Base-by-base conservation (phyloP, 2,797 vertebrate species). In the Rhabdophis nuchalis region DNA sequence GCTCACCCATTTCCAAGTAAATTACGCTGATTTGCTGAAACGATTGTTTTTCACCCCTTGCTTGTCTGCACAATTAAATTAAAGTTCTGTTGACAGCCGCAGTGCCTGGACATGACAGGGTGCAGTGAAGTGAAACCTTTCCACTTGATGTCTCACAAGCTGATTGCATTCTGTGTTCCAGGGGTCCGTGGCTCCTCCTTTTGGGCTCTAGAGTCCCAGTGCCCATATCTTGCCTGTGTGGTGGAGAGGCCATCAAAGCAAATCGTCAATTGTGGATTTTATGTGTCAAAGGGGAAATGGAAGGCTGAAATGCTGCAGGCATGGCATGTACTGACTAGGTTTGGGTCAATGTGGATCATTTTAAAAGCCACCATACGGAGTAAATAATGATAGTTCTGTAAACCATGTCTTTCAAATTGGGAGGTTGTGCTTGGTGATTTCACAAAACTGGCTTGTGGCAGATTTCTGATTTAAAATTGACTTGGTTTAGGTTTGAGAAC, bases 11-110 rank as follows among this genome's bases (percentile, higher is more conserved):
- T 91, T 88, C 32, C 0, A 5, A 3, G 90, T 29, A 93, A 86
- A 57, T 54, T 57, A 88, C 0, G 0, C 32, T 88, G 36, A 88
- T 93, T 88, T 92, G 89, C 88, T 94, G 86, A 58, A 86, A 46
- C 50, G 1, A 5, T 5, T 92, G 82, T 94, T 94, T 94, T 93
- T 89, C 36, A 86, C 91, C 85, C 87, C 0, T 1, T 58, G 87
- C 93, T 92, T 90, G 93, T 91, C 93, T 92, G 88, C 88, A 88
- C 88, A 91, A 91, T 92, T 91, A 92, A 91, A 88, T 90, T 85
- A 92, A 72, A 89, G 93, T 89, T 90, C 77, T 91, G 92, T 92
- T 94, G 93, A 94, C 90, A 90, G 92, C 61, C 56, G 32, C 50
- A 61, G 82, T 85, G 86, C 89, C 52, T 25, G 23, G 89, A 92